Base-by-base conservation (phyloP, 2,888 invertebrate genomes). In the Gibbula magus region DNA sequence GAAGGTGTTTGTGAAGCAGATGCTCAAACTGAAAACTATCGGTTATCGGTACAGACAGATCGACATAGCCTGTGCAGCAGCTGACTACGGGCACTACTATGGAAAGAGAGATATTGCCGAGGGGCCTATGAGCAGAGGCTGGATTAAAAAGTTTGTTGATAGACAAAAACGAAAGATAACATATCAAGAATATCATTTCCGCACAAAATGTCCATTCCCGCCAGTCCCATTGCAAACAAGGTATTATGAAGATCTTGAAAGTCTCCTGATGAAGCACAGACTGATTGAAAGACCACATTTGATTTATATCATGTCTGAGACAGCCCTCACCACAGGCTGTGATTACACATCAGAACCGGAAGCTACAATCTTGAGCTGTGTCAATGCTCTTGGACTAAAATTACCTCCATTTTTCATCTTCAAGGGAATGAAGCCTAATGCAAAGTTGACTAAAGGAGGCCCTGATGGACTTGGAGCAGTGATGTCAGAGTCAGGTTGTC, bases 331-430 rank as follows among this genome's bases (percentile, higher is more conserved):
- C 3, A 39, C 70, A 20, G 29, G 18, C 35, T 20, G 32, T 20
- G 70, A 70, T 39, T 29, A 39, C 32, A 20, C 32, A 35, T 35
- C 29, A 18, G 39, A 70, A n/a, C 70, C 70, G 18, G 70, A 70
- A 20, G 70, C 70, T 18, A 70, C 70, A 10, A 32, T 70, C 18
- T 32, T 70, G 32, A 70, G 70, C 39, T 75, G 75, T 32, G 53
- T 52, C 8, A 75, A 75, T 32, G 75, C 75, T 32, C 29, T 75
- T 5, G 75, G 75, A 20, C n/a, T 54, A 7, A 53, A 54, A n/a
- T 25, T 75, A 2, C 75, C 75, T 22, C 75, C 75, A 8, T 75
- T 75, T 54, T 53, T 75, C 7, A 75, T 75, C 53, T 75, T 54
- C 54, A 75, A 75, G 16, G 75, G 75, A n/a, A 54, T 54, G 54